Percentiles rank a stretch among this genome's conserved stretches.
These are phyloP conservation scores for Cichlasoma orientale DNA, from an alignment of 2,797 vertebrate species.

Conservation along the genomic window DNA sequence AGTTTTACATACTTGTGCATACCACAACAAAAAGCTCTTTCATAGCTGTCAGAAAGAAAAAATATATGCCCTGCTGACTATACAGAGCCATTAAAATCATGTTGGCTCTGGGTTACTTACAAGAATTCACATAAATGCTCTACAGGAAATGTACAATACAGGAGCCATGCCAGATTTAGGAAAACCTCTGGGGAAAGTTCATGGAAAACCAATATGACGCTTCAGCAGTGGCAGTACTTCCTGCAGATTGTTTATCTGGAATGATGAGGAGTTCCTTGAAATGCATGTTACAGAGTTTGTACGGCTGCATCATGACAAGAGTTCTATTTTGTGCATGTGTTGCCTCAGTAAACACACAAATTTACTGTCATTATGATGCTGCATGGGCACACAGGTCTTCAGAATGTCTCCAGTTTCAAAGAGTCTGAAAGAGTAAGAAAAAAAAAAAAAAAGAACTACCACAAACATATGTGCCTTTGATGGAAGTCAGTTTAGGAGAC, in stretches of 20 bases:
- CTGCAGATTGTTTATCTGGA: conserved; percentile 15
- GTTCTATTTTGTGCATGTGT: neutral
- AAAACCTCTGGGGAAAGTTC: conserved; percentile 14
- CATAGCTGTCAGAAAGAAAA: conserved; percentile 40
- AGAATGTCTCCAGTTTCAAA: conserved; percentile 46
- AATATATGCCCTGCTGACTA: conserved; percentile 39
- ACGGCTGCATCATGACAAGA: neutral
- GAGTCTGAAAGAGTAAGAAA: neutral
- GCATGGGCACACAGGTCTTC: neutral
- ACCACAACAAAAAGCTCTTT: conserved; percentile 67
- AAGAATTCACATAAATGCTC: conserved; percentile 38
- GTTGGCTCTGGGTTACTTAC: conserved; percentile 29
- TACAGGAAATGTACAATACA: conserved; percentile 35
- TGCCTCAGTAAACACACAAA: neutral
- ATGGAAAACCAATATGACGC: conserved; percentile 10
- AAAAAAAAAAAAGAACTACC: conserved; percentile 24
- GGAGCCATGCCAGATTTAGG: conserved; percentile 13
- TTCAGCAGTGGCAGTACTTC: conserved; percentile 10
- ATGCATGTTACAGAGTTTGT: neutral
- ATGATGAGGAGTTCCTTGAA: conserved; percentile 6
- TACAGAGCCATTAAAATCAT: conserved; percentile 37
- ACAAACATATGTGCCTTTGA: conserved; percentile 54
- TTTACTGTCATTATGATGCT: neutral
- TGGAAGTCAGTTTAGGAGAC: conserved; percentile 61
- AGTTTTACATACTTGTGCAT: conserved; percentile 49